Base-by-base conservation (phyloP, 2,888 invertebrate genomes). In the Ecliptopera silaceata region DNA sequence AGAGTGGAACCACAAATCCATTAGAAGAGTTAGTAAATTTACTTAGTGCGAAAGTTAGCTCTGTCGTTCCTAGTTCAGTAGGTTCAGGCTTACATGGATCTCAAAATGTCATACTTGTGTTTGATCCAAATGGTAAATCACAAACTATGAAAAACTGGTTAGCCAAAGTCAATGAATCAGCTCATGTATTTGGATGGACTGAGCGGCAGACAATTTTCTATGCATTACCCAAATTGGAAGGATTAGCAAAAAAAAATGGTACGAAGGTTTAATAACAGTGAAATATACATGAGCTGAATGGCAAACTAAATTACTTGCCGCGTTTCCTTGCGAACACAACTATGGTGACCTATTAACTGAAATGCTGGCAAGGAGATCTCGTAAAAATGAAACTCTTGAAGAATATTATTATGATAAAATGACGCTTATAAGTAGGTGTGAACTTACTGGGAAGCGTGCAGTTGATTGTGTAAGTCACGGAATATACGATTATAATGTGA, bases 341-440 rank as follows among this genome's bases (percentile, higher is more conserved):
- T 29, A 43, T 13, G 29, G 15, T 8, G 13, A 43, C 26, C 11
- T 43, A 17, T 15, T 29, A 62, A 61, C 15, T 65, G 65, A 65
- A 56, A 67, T 65, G 65, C 31, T 66, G 6, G 32, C 47, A 15
- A 52, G 64, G 8, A 61, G 53, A 42, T 58, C 49, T n/a, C 32
- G 47, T 3, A 42, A 54, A 5, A 47, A 56, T 38, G 61, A 64
- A 41, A 50, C 55, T 2, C 18, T 61, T 1, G 62, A 53, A 39
- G 62, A 62, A 22, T 65, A 60, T 10, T 65, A 54, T 17, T 64
- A 64, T 39, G 65, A 66, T 38, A 64, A 66, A 39, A 63, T 64
- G 10, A 55, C 49, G 26, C 38, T 65, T 0, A 52, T 65, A 26
- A 65, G 57, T 22, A 34, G 59, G 6, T 63, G 65, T 13, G 48